Conservation (phyloP, 2,888 invertebrate genomes). For the Chirona hameri region DNA sequence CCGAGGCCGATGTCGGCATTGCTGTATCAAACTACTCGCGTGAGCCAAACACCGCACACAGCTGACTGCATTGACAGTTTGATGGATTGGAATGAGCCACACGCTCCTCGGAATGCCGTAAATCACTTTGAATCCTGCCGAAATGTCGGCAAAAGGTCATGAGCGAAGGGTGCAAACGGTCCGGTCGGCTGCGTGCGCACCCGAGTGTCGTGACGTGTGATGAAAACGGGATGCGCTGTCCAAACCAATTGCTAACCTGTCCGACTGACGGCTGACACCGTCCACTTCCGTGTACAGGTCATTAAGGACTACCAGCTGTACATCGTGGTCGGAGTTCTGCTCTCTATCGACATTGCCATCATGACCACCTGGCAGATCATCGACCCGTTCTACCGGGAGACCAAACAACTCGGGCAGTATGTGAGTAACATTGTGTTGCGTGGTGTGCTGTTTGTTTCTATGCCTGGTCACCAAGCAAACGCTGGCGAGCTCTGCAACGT, state of each 20-base stretch:
- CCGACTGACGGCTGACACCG: too few relatives aligned
- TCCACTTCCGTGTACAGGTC: constrained; percentile 56
- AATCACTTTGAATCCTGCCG: neutral
- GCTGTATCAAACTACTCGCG: too few relatives aligned
- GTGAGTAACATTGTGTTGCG: constrained; percentile 56
- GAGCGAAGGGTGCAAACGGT: neutral
- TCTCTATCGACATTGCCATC: constrained; percentile 85
- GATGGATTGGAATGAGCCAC: too few relatives aligned
- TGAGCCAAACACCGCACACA: too few relatives aligned
- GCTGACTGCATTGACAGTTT: too few relatives aligned
- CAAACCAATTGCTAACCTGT: too few relatives aligned
- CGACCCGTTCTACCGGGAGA: constrained; percentile 88
- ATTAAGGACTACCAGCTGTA: constrained; percentile 98
- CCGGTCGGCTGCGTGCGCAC: neutral
- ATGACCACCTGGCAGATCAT: constrained; percentile 97
- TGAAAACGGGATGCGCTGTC: neutral
- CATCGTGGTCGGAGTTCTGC: constrained; percentile 89
- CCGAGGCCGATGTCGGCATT: too few relatives aligned
- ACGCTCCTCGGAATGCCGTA: neutral
- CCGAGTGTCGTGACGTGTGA: neutral
- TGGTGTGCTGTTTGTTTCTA: too few relatives aligned
- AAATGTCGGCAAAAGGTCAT: neutral
- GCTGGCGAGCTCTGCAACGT: too few relatives aligned
- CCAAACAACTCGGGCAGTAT: constrained; percentile 82
- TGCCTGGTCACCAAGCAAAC: too few relatives aligned